A percentile compares a stretch with the other conserved stretches of the same genome.
Conservation (phyloP, 2,113 vertebrate genomes). For the Zootoca vivipara region DNA sequence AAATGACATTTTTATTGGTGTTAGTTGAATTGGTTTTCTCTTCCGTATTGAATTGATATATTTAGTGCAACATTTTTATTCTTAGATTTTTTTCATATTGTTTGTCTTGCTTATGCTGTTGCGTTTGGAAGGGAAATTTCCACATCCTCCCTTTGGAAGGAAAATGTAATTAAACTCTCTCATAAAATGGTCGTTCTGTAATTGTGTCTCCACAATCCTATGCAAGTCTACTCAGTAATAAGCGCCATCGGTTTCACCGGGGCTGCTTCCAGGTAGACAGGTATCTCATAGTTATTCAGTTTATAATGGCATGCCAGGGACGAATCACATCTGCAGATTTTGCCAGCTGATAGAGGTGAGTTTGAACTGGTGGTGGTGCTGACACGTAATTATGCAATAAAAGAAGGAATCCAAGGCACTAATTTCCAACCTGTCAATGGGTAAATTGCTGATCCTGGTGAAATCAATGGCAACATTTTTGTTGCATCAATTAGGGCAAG, state of each 20-base stretch:
- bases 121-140: neutral
- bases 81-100: neutral
- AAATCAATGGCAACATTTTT: constrained; percentile 25
- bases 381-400: constrained; percentile 5
- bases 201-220: neutral
- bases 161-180: neutral
- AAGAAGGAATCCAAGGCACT: neutral
- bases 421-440: constrained; percentile 2
- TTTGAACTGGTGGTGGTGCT: neutral
- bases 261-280: neutral
- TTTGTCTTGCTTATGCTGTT: neutral
- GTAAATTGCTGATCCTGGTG: neutral
- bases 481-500: constrained; percentile 19
- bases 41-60: neutral
- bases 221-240: neutral
- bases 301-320: neutral
- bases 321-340: neutral
- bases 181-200: neutral
- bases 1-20: neutral
- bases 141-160: neutral
- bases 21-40: neutral
- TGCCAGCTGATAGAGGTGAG: neutral
- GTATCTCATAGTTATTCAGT: neutral
- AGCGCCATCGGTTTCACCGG: neutral
- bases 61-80: neutral